Conservation (phyloP, 2,113 vertebrate genomes). For the Erpornis zantholeuca region DNA sequence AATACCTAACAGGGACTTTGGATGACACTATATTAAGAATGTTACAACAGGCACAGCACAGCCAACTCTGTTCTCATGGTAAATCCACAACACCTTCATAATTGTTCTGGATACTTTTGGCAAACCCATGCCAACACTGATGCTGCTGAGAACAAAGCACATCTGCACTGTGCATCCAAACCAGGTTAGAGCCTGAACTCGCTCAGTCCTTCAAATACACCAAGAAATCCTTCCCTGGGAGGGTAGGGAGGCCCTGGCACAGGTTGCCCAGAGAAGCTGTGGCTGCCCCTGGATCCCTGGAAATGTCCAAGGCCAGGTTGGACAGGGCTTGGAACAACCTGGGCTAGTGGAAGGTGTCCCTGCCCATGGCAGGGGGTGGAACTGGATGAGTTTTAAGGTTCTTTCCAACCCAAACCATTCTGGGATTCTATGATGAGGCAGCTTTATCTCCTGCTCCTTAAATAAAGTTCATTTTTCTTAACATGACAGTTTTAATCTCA, state of each 20-base stretch:
- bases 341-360: neutral
- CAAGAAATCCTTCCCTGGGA: neutral
- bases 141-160: neutral
- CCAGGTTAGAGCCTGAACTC: neutral
- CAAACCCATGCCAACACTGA: neutral
- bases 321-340: fast-evolving
- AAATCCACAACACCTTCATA: neutral
- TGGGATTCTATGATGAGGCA: neutral
- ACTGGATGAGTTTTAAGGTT: neutral
- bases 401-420: neutral
- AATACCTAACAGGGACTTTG: neutral
- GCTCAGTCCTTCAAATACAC: neutral
- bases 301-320: neutral
- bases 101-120: neutral
- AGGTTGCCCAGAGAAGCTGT: neutral
- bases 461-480: slow-evolving; percentile 49
- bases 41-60: neutral
- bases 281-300: neutral
- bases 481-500: slow-evolving; percentile 61
- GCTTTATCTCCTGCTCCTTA: slow-evolving; percentile 35
- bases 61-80: neutral
- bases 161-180: neutral
- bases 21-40: neutral
- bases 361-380: neutral
- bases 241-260: neutral